phyloP scores from a whole-genome alignment of 1,140 invertebrate species.

The Tachypleus tridentatus region DNA sequence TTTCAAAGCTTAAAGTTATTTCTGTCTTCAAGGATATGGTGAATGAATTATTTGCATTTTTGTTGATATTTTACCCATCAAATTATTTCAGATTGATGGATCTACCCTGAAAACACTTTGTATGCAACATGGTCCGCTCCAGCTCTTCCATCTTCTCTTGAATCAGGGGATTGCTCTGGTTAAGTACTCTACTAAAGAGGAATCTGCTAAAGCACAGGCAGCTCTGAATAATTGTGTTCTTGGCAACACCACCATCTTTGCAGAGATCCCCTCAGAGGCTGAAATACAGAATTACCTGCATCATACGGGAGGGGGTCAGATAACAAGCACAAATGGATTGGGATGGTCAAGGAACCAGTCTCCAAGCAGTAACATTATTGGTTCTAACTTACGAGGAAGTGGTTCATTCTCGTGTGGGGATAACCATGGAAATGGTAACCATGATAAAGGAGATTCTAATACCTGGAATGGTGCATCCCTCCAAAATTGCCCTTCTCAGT shows the following conservation, averaged over 20 bases:
- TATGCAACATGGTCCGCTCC: constrained; percentile 86
- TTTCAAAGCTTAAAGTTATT: too few species aligned
- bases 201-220: constrained; percentile 91
- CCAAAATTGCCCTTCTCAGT: constrained; percentile 1
- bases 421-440: constrained; percentile 29
- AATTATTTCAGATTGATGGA: constrained; percentile 65
- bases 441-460: constrained; percentile 9
- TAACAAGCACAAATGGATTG: constrained; percentile 35
- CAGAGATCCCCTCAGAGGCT: constrained; percentile 76
- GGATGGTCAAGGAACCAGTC: constrained; percentile 21
- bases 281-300: constrained; percentile 76
- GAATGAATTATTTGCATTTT: too few species aligned
- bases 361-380: constrained; percentile 20
- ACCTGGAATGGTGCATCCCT: background rate
- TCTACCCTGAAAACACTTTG: constrained; percentile 88
- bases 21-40: too few species aligned
- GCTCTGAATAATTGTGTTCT: constrained; percentile 90
- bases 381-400: constrained; percentile 27
- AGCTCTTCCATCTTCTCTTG: constrained; percentile 84
- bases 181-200: constrained; percentile 79
- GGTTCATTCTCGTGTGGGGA: too few species aligned
- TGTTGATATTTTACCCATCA: too few species aligned
- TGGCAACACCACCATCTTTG: constrained; percentile 89
- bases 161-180: constrained; percentile 78
- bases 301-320: constrained; percentile 30